Evolutionary conservation across 30 jellyfish, hydroid and myxozoan species (phyloP).

Genomic region (Turritopsis rubra): DNA sequence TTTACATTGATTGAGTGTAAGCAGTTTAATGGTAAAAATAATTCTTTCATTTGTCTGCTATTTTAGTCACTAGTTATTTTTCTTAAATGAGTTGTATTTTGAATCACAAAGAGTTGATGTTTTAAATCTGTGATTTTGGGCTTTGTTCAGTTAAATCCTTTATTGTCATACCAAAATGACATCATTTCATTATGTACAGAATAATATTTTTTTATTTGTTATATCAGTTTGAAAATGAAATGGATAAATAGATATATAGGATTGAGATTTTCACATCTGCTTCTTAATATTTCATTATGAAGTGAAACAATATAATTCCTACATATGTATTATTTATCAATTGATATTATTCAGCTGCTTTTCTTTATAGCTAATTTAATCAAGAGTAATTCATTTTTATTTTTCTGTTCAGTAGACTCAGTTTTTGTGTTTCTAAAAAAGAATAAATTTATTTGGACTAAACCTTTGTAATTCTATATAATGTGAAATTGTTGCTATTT

Average conservation of each 20-base stretch:
- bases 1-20: too few relatives aligned
- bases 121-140: too few relatives aligned
- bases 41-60: too few relatives aligned
- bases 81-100: too few relatives aligned
- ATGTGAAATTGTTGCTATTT: neutral
- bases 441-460: neutral
- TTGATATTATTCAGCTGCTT: neutral
- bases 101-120: too few relatives aligned
- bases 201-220: too few relatives aligned
- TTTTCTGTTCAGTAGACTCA: neutral
- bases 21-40: too few relatives aligned
- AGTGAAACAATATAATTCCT: neutral
- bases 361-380: neutral
- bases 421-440: neutral
- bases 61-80: too few relatives aligned
- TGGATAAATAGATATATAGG: neutral
- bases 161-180: too few relatives aligned
- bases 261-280: neutral
- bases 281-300: neutral
- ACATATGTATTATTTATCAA: neutral
- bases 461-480: neutral
- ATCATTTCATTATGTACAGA: too few relatives aligned
- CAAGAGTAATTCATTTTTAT: neutral
- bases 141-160: too few relatives aligned
- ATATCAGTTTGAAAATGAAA: neutral